Base-by-base conservation (phyloP, 2,113 vertebrate genomes). In the Seriola quinqueradiata region DNA sequence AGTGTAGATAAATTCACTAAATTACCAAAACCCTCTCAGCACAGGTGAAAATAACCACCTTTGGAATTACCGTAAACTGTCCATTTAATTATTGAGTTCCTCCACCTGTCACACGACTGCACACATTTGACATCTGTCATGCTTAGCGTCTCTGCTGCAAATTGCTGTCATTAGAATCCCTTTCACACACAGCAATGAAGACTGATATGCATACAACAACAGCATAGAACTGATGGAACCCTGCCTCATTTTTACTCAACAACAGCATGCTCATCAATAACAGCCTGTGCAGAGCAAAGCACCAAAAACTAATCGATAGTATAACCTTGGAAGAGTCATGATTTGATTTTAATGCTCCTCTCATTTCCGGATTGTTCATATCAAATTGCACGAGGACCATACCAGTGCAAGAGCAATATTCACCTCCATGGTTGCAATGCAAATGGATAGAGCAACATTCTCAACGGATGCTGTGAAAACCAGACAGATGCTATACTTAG, bases 281-380 rank as follows among this genome's bases (percentile, higher is more conserved):
- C 34, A 71, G 61, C 40, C 2, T 1, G 48, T 4, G 54, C 54
- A 75, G 46, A 70, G 70, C 36, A 64, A 21, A 58, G 57, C 61
- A 46, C 77, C 80, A 36, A 75, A 60, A 80, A 32, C 79, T 54
- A 65, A 88, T 90, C 54, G 57, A 88, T 87, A 73, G 8, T 52
- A 8, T 52, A 87, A 91, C 89, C 87, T 90, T 88, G 81, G 73
- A 87, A 68, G 70, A 86, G 75, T 55, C 86, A 52, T 84, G 76
- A 89, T 92, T 92, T 77, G 69, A 87, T 87, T 91, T 87, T 80
- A 90, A 92, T 90, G 79, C 57, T 65, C 28, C 70, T 68, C 55
- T 82, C 69, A 65, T 89, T 87, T 79, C 52, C 55, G 76, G 81
- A 84, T 55, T 84, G 55, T 82, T 83, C 72, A 84, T 79, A 82